A percentile compares a stretch with the other conserved stretches of the same genome.
Conservation (phyloP, 2,113 vertebrate species). For the Elephas maximus region DNA sequence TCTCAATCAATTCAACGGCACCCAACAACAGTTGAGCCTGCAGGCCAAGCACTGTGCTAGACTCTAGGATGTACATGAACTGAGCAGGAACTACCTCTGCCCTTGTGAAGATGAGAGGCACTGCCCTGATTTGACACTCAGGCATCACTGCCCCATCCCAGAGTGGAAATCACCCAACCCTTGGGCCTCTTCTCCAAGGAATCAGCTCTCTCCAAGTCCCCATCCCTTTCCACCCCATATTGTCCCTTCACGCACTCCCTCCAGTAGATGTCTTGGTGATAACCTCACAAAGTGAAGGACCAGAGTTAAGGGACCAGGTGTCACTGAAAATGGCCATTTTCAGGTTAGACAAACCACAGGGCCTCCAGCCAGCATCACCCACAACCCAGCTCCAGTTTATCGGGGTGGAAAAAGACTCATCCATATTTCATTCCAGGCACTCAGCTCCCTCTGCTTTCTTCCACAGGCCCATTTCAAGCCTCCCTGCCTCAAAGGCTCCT, state of each 20-base stretch:
- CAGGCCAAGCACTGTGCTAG: neutral
- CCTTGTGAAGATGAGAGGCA: neutral
- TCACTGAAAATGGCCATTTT: neutral
- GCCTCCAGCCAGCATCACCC: neutral
- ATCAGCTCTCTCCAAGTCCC: neutral
- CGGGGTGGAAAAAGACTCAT: neutral
- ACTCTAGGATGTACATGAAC: neutral
- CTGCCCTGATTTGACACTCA: neutral
- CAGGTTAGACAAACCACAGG: neutral
- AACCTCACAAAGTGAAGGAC: neutral
- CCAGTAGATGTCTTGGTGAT: neutral
- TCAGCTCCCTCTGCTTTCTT: neutral
- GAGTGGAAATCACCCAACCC: rapidly evolving
- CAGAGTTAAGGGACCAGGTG: neutral
- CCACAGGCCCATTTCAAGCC: neutral
- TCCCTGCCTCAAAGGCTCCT: neutral
- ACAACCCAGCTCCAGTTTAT: neutral
- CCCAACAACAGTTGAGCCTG: neutral
- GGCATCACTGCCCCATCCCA: neutral
- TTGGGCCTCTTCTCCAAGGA: neutral
- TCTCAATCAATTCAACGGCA: neutral
- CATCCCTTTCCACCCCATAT: too few species aligned
- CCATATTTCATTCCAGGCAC: neutral
- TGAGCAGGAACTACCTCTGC: neutral
- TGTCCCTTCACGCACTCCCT: neutral